Conservation (phyloP, 2,113 vertebrate genomes). For the Pogonocichla stellata region DNA sequence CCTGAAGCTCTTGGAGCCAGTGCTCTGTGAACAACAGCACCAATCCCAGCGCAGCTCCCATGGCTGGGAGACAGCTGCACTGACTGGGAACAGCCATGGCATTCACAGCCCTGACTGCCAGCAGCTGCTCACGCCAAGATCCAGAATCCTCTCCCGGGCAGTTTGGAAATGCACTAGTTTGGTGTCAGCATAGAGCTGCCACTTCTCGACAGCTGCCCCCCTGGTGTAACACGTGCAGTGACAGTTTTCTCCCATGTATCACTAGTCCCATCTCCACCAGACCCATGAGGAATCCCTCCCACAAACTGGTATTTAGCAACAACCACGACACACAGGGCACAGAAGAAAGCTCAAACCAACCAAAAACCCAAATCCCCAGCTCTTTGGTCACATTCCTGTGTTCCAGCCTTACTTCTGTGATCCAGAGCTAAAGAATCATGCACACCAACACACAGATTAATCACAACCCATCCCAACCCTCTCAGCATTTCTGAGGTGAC, state of each 20-base stretch:
- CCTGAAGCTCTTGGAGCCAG: neutral
- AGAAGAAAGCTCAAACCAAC: neutral
- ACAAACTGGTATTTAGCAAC: neutral
- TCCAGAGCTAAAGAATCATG: neutral
- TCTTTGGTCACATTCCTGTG: fast-evolving
- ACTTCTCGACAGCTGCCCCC: fast-evolving
- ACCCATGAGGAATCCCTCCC: neutral
- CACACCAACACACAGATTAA: fast-evolving
- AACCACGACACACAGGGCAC: fast-evolving
- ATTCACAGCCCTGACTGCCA: neutral
- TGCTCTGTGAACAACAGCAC: neutral
- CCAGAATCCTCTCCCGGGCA: neutral
- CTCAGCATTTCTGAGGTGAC: neutral
- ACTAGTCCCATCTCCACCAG: neutral
- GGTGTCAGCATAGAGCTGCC: neutral
- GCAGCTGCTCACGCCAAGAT: neutral
- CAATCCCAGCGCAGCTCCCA: neutral
- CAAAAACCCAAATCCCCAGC: neutral
- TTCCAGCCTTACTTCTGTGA: neutral
- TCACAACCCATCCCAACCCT: neutral
- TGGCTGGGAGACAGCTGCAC: neutral
- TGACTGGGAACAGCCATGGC: neutral
- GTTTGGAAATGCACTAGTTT: neutral
- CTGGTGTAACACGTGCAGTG: fast-evolving
- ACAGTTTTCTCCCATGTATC: neutral